Percentiles rank a stretch among this genome's conserved stretches.
These are phyloP conservation scores for Cinclus cinclus DNA, from an alignment of 2,113 vertebrate species.

Conservation along the genomic window DNA sequence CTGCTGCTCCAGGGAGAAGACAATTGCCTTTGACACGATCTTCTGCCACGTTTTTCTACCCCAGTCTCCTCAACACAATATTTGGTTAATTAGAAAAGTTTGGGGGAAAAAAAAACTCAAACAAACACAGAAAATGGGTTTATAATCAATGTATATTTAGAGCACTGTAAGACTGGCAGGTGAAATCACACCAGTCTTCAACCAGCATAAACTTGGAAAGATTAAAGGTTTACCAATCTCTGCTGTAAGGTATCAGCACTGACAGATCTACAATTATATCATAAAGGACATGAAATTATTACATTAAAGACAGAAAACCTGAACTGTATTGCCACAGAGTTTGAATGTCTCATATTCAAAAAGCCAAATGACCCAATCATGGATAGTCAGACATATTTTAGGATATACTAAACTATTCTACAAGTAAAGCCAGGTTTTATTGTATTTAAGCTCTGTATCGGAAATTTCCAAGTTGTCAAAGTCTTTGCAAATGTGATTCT, in stretches of 20 bases:
- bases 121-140: neutral
- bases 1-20: constrained; percentile 2
- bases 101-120: neutral
- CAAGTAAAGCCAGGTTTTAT: neutral
- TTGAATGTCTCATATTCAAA: neutral
- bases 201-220: constrained; percentile 37
- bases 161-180: constrained; percentile 14
- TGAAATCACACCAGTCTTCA: constrained; percentile 42
- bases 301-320: neutral
- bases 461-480: neutral
- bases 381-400: neutral
- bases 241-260: constrained; percentile 30
- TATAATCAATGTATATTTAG: constrained; percentile 43
- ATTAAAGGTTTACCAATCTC: constrained; percentile 39
- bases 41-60: neutral
- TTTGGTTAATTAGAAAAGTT: constrained; percentile 66
- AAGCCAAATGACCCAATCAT: neutral
- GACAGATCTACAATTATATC: constrained; percentile 1
- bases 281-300: neutral
- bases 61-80: neutral
- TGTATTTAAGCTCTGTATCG: neutral
- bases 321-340: neutral
- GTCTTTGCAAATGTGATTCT: neutral
- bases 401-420: neutral
- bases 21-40: constrained; percentile 12